Conservation (phyloP, 2,113 vertebrate species). For the Peromyscus polionotus region DNA sequence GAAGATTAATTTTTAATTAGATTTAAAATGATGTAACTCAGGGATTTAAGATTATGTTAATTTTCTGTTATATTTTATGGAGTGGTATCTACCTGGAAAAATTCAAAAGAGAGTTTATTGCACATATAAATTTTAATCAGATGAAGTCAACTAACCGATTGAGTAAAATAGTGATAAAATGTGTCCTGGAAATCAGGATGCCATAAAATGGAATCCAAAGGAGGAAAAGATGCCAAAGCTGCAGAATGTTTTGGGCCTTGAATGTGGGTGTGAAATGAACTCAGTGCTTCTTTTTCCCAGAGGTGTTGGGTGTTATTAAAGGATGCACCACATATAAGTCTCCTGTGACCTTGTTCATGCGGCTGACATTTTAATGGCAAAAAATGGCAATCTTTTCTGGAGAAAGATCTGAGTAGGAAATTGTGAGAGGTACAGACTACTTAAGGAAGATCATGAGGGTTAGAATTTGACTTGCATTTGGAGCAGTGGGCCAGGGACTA, state of each 20-base stretch:
- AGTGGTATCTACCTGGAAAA: background rate
- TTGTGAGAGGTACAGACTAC: background rate
- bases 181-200: background rate
- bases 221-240: background rate
- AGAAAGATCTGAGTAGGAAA: background rate
- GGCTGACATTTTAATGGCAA: background rate
- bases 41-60: background rate
- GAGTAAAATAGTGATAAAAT: conserved; percentile 34
- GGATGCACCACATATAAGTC: background rate
- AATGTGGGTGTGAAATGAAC: background rate
- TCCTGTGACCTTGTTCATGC: background rate
- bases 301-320: background rate
- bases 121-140: background rate
- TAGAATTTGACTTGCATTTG: background rate
- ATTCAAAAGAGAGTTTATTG: background rate
- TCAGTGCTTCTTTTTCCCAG: background rate
- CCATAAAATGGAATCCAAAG: background rate
- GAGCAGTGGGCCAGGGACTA: background rate
- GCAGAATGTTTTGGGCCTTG: background rate
- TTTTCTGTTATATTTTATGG: background rate
- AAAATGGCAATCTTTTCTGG: background rate
- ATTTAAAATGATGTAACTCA: conserved; percentile 8
- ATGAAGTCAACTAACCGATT: background rate
- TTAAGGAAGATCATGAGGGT: background rate
- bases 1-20: background rate